Conservation (phyloP, 2,113 vertebrate genomes). For the Cranoglanis bouderius region DNA sequence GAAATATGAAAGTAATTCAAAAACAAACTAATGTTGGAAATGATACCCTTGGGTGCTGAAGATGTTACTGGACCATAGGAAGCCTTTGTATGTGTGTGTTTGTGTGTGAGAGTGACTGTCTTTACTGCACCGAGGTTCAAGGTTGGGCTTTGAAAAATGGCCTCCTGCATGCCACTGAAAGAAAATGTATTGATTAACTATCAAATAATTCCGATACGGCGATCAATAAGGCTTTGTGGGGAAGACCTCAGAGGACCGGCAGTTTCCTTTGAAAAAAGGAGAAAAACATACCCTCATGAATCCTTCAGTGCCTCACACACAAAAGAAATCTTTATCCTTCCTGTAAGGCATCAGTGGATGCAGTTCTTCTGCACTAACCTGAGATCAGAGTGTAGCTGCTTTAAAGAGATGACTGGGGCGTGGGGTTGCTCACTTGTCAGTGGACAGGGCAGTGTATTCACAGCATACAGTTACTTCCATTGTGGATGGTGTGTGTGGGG, state of each 20-base stretch:
- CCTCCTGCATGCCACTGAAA: slow-evolving; percentile 61
- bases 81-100: slow-evolving; percentile 32
- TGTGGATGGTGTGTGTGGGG: background rate
- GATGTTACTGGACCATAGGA: background rate
- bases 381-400: slow-evolving; percentile 18
- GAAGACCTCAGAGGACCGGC: slow-evolving; percentile 67
- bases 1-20: background rate
- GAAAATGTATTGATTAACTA: slow-evolving; percentile 81
- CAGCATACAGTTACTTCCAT: background rate
- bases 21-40: background rate
- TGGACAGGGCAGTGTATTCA: background rate
- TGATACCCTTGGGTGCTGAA: background rate
- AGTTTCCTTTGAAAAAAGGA: slow-evolving; percentile 53
- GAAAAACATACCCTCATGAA: slow-evolving; percentile 62
- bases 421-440: background rate
- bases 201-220: slow-evolving; percentile 78
- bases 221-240: slow-evolving; percentile 75
- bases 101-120: slow-evolving; percentile 27
- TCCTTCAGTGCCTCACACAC: slow-evolving; percentile 60
- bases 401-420: background rate
- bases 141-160: slow-evolving; percentile 66
- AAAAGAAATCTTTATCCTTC: slow-evolving; percentile 53
- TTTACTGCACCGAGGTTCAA: slow-evolving; percentile 65
- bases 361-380: slow-evolving; percentile 8
- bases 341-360: slow-evolving; percentile 33